Percentiles rank a stretch among this genome's conserved stretches.
Conservation (phyloP, 2,113 vertebrate species). For the Clarias magur region DNA sequence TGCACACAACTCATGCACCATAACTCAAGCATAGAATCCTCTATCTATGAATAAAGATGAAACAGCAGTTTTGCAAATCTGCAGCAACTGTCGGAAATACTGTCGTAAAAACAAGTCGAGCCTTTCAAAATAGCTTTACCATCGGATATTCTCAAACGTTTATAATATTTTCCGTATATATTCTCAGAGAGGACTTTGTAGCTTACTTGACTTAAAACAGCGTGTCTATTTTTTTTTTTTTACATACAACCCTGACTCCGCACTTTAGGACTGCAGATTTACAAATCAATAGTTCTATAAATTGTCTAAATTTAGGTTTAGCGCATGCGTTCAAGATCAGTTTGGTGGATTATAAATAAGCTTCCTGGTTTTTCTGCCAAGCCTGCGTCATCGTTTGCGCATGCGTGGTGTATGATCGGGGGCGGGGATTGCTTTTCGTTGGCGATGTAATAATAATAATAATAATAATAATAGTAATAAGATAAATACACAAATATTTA, state of each 20-base stretch:
- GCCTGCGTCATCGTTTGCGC: background rate
- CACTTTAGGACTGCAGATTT: background rate
- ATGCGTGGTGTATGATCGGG: background rate
- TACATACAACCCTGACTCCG: background rate
- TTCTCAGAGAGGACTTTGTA: background rate
- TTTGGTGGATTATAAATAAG: background rate
- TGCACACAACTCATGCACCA: background rate
- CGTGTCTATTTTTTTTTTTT: background rate
- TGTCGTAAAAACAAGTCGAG: background rate
- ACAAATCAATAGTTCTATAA: background rate
- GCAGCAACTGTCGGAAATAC: background rate
- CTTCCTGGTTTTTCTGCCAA: background rate
- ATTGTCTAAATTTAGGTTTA: background rate
- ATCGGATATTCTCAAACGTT: background rate
- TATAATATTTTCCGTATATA: background rate
- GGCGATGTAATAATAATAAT: background rate
- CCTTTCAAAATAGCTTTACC: background rate
- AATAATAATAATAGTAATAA: background rate
- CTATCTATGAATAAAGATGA: background rate
- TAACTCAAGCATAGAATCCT: background rate
- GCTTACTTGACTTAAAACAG: constrained; percentile 10
- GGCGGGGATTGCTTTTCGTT: background rate
- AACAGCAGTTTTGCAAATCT: background rate
- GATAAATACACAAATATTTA: background rate
- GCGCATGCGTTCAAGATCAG: background rate